These are phyloP conservation scores for Papilio glaucus DNA, from an alignment of 1,140 invertebrate species.

Conservation along the genomic window DNA sequence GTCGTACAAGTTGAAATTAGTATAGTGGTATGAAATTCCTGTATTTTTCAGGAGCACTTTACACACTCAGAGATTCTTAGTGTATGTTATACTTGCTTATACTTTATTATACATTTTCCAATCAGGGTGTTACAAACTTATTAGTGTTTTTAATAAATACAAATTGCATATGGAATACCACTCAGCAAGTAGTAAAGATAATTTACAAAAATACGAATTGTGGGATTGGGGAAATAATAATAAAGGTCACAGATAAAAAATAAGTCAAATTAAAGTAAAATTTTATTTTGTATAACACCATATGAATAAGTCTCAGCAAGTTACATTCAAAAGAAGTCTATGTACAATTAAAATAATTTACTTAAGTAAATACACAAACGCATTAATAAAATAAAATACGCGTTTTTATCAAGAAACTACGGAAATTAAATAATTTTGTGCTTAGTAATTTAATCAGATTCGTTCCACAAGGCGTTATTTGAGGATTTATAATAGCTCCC, in stretches of 20 bases:
- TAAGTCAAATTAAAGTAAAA: conserved; percentile 16
- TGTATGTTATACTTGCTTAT: no score
- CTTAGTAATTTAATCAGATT: neutral
- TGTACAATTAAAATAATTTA: conserved; percentile 39
- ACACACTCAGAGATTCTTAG: no score
- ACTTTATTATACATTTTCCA: no score
- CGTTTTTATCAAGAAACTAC: neutral
- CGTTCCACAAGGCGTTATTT: neutral
- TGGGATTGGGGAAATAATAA: neutral
- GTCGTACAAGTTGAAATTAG: no score
- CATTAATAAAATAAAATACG: neutral
- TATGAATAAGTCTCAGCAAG: conserved; percentile 32
- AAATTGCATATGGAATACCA: no score
- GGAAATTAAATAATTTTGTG: conserved; percentile 25
- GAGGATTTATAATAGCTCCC: neutral
- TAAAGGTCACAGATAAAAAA: neutral
- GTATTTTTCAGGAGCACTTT: no score
- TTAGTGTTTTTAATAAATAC: no score
- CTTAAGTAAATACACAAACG: conserved; percentile 24
- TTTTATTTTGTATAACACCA: conserved; percentile 36
- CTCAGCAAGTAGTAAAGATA: no score
- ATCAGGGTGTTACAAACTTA: no score
- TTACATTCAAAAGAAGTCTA: conserved; percentile 22
- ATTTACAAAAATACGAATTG: no score
- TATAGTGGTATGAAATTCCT: no score